phyloP scores from a whole-genome alignment of 2,113 vertebrate species.

The Geothlypis trichas region DNA sequence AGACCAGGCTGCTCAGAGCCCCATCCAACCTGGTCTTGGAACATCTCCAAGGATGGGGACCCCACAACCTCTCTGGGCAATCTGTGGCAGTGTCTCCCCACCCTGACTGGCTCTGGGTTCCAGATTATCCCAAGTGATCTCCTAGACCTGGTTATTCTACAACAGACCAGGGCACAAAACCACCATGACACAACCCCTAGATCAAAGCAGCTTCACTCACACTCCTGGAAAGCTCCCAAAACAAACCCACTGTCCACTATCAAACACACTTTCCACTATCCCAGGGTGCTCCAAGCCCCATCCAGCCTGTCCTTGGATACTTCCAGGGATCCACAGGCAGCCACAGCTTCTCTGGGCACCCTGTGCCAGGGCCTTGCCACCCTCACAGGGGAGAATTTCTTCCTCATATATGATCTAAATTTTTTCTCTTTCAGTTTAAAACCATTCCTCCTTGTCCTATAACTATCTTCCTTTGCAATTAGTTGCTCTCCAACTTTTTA shows the following conservation, averaged over 20 bases:
- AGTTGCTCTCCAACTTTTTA: too few relatives aligned
- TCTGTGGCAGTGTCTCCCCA: not conserved
- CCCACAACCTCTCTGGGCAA: not conserved
- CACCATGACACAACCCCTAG: not conserved
- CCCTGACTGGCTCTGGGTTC: not conserved
- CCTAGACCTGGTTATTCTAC: not conserved
- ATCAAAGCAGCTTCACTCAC: not conserved
- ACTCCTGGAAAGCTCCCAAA: not conserved
- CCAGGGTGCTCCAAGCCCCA: too few relatives aligned
- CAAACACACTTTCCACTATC: too few relatives aligned
- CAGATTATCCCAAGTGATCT: not conserved
- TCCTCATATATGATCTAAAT: too few relatives aligned
- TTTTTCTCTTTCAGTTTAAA: too few relatives aligned
- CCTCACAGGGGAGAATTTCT: too few relatives aligned
- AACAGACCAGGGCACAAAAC: not conserved
- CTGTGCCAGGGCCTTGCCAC: too few relatives aligned
- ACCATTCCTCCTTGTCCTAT: too few relatives aligned
- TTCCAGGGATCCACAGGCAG: too few relatives aligned
- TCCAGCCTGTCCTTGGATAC: too few relatives aligned
- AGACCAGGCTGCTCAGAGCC: not conserved
- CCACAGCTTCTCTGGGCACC: too few relatives aligned
- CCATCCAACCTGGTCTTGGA: not conserved
- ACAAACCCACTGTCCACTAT: not conserved
- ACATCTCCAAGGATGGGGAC: not conserved
- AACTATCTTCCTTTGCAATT: too few relatives aligned